Conservation (phyloP, 2,113 vertebrate species). For the Paramormyrops kingsleyae region DNA sequence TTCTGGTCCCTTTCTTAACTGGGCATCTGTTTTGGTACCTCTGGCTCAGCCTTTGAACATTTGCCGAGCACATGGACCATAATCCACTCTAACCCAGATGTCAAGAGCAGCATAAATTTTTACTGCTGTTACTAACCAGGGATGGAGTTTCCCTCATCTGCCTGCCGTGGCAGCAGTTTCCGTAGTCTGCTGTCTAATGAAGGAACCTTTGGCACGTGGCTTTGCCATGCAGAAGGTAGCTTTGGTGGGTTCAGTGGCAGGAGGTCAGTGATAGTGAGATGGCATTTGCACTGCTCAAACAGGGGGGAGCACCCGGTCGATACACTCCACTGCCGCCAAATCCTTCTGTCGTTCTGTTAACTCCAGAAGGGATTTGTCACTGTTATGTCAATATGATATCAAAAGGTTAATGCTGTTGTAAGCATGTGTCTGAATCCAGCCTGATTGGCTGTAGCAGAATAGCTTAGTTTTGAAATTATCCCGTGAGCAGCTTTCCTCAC, state of each 20-base stretch:
- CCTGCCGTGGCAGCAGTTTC: background rate
- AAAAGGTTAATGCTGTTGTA: background rate
- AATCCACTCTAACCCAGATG: slow-evolving; percentile 73
- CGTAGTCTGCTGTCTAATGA: slow-evolving; percentile 14
- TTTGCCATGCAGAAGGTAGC: background rate
- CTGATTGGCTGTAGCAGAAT: background rate
- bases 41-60: slow-evolving; percentile 65
- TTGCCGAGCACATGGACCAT: slow-evolving; percentile 73
- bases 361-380: background rate
- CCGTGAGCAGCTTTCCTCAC: background rate
- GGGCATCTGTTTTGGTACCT: slow-evolving; percentile 67
- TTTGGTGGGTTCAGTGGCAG: background rate
- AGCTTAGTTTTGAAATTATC: background rate
- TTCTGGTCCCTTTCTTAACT: slow-evolving; percentile 51
- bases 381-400: background rate
- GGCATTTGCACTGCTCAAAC: background rate
- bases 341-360: background rate
- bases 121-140: slow-evolving; percentile 72
- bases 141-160: slow-evolving; percentile 55
- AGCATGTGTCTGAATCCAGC: background rate
- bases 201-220: background rate
- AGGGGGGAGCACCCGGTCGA: background rate
- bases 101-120: slow-evolving; percentile 72
- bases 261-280: background rate
- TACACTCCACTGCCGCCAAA: background rate